Evolutionary conservation across 2,888 invertebrate genomes (phyloP).

Genomic region (Pelosia muscerda): DNA sequence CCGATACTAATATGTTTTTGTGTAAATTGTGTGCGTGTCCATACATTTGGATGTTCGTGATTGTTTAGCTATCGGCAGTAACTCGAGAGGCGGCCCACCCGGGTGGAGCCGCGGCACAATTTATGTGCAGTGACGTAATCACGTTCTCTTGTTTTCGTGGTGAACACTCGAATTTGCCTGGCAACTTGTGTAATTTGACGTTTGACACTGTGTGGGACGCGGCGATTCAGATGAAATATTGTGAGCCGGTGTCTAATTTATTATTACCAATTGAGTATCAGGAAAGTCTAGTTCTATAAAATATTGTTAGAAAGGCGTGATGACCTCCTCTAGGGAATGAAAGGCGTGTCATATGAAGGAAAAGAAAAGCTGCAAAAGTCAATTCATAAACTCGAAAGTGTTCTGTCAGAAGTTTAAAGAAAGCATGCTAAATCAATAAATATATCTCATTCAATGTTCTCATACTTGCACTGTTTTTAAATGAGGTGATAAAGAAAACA

Average conservation of each 20-base stretch:
- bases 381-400: no score
- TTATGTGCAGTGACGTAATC: conserved; percentile 44
- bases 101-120: conserved; percentile 45
- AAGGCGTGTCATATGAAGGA: neutral
- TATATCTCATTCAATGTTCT: no score
- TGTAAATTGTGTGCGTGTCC: conserved; percentile 33
- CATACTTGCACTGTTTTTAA: no score
- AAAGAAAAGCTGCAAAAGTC: neutral
- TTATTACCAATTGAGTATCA: neutral
- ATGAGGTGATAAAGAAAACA: no score
- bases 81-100: conserved; percentile 46
- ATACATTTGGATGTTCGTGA: conserved; percentile 31
- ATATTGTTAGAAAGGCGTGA: neutral
- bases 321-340: neutral
- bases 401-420: no score
- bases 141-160: conserved; percentile 19
- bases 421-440: no score
- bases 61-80: conserved; percentile 39
- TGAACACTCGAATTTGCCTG: conserved; percentile 16
- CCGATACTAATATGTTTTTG: conserved; percentile 46
- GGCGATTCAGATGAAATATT: conserved; percentile 9
- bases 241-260: neutral
- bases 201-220: conserved; percentile 19
- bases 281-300: neutral
- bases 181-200: conserved; percentile 18